phyloP scores from a whole-genome alignment of 53 echinoderm and acorn worm species.

The Echinarachnius parma region DNA sequence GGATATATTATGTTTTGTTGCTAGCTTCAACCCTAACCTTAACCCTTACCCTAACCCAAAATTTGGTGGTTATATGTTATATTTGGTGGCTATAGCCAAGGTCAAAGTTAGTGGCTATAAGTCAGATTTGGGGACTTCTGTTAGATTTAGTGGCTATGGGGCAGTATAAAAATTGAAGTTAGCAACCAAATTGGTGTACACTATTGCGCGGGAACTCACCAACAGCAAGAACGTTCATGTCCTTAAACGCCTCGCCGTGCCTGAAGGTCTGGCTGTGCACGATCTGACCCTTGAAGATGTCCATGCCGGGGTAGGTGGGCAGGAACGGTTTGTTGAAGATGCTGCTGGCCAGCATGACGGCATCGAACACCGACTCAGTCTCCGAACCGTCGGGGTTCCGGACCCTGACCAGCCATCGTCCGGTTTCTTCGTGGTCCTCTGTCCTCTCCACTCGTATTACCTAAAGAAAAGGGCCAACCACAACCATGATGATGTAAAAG shows the following conservation, averaged over 20 bases:
- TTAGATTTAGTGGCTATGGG: no score
- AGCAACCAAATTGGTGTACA: no score
- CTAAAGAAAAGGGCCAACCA: background rate
- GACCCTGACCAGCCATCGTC: slow-evolving; percentile 56
- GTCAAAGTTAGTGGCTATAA: no score
- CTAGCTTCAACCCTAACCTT: no score
- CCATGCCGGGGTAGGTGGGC: slow-evolving; percentile 54
- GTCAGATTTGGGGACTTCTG: no score
- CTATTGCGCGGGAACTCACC: no score
- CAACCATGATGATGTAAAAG: background rate
- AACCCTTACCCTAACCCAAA: no score
- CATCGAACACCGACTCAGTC: slow-evolving; percentile 50
- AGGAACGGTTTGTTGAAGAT: slow-evolving; percentile 45
- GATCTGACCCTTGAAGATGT: slow-evolving; percentile 55
- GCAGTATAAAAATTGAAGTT: no score
- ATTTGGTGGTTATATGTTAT: no score
- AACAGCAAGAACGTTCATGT: slow-evolving; percentile 65
- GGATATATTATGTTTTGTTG: no score
- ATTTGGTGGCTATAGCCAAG: no score
- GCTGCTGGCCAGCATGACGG: slow-evolving; percentile 66
- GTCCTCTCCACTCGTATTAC: slow-evolving; percentile 41
- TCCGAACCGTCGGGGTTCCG: slow-evolving; percentile 23
- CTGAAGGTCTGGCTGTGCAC: slow-evolving; percentile 59
- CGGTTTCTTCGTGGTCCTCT: slow-evolving; percentile 50
- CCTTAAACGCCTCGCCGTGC: slow-evolving; percentile 53